Evolutionary conservation across 2,888 invertebrate genomes (phyloP).

Genomic region (Acleris laterana): DNA sequence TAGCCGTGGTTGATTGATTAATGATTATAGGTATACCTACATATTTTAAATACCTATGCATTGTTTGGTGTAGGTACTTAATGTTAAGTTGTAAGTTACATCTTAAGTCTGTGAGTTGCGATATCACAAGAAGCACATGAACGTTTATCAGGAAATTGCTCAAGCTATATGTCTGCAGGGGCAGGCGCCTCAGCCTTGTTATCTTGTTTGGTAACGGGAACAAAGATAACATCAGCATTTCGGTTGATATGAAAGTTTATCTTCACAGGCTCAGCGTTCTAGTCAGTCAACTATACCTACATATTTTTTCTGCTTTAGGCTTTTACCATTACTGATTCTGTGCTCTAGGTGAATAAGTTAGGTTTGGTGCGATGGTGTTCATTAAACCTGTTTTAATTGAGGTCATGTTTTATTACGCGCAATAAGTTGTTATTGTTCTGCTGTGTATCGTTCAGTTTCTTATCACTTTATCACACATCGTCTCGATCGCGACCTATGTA

Average conservation of each 20-base stretch:
- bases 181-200: slow-evolving; percentile 63
- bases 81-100: neutral
- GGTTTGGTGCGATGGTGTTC: slow-evolving; percentile 1
- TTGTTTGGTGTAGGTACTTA: no score
- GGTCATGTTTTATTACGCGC: slow-evolving; percentile 26
- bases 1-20: no score
- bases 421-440: slow-evolving; percentile 31
- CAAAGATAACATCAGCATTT: slow-evolving; percentile 72
- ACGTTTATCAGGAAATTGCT: slow-evolving; percentile 71
- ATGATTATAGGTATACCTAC: no score
- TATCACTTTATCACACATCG: slow-evolving; percentile 24
- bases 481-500: slow-evolving; percentile 25
- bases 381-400: slow-evolving; percentile 21
- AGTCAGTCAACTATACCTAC: slow-evolving; percentile 30
- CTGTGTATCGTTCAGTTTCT: slow-evolving; percentile 19
- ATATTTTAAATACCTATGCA: no score
- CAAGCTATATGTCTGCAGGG: slow-evolving; percentile 57
- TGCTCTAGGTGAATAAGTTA: slow-evolving; percentile 28
- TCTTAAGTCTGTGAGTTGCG: neutral
- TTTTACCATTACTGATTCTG: no score
- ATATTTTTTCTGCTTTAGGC: slow-evolving; percentile 41
- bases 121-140: neutral
- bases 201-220: slow-evolving; percentile 73
- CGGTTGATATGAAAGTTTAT: slow-evolving; percentile 63
- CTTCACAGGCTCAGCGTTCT: slow-evolving; percentile 49